phyloP scores from a whole-genome alignment of 2,888 invertebrate genomes.

The Dimorphilus gyrociliatus region DNA sequence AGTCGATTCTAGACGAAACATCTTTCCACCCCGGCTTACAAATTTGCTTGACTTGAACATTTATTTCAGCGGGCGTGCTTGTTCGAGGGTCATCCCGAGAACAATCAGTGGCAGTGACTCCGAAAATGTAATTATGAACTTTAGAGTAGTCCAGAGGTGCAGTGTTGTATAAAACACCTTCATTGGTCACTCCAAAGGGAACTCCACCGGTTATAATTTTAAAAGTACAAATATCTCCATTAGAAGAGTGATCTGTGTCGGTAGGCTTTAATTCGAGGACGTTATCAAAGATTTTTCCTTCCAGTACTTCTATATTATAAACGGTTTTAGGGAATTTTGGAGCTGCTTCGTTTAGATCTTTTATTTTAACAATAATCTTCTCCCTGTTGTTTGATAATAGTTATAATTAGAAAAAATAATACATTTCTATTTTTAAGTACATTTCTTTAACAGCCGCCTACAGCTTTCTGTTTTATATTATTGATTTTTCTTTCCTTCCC shows the following conservation, averaged over 20 bases:
- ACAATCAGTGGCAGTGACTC: constrained; percentile 91
- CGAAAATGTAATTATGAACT: constrained; percentile 85
- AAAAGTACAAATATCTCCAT: constrained; percentile 90
- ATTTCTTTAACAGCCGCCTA: too few species aligned
- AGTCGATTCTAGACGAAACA: constrained; percentile 66
- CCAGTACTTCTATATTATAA: constrained; percentile 75
- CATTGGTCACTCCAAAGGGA: constrained; percentile 75
- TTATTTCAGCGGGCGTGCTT: constrained; percentile 73
- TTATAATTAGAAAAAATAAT: too few species aligned
- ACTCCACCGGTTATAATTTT: constrained; percentile 79
- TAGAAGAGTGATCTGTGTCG: constrained; percentile 85
- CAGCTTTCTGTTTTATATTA: too few species aligned
- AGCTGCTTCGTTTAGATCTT: constrained; percentile 87
- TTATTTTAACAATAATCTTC: constrained; percentile 79
- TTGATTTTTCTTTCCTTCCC: too few species aligned
- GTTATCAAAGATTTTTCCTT: constrained; percentile 55
- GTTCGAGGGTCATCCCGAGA: constrained; percentile 67
- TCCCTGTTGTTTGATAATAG: too few species aligned
- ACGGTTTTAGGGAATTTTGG: constrained; percentile 77
- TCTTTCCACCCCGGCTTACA: constrained; percentile 65
- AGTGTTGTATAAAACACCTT: constrained; percentile 72
- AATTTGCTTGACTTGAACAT: constrained; percentile 71
- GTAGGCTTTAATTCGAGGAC: constrained; percentile 77
- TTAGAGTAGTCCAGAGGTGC: constrained; percentile 78
- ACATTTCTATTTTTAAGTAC: too few species aligned